These are phyloP conservation scores for Colistium nudipinnis DNA, from an alignment of 2,113 vertebrate species.

Conservation along the genomic window DNA sequence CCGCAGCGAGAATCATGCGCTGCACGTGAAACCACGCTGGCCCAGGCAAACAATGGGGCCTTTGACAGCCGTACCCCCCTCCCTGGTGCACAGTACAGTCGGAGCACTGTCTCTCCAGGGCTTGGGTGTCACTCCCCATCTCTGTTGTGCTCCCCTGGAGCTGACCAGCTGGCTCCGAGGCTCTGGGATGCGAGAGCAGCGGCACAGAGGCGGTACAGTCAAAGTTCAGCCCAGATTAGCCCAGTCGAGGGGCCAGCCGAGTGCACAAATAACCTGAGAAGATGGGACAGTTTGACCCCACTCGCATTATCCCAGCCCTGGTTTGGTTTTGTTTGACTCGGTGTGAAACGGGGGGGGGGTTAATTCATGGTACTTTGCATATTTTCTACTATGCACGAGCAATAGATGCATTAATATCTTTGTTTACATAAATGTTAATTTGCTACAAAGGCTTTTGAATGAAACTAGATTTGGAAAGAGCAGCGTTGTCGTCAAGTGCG, in stretches of 20 bases:
- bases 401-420: background rate
- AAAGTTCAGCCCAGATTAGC: conserved; percentile 64
- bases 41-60: conserved; percentile 77
- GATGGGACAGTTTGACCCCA: conserved; percentile 10
- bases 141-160: conserved; percentile 74
- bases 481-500: background rate
- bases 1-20: conserved; percentile 74
- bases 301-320: conserved; percentile 15
- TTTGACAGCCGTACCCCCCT: conserved; percentile 73
- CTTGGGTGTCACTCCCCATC: conserved; percentile 77
- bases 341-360: too few species aligned
- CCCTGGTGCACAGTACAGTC: conserved; percentile 70
- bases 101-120: conserved; percentile 77
- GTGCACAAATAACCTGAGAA: conserved; percentile 51
- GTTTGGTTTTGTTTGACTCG: conserved; percentile 3
- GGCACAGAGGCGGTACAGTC: conserved; percentile 70
- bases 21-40: conserved; percentile 76
- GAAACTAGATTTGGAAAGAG: background rate
- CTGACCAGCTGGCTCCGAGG: conserved; percentile 75
- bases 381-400: too few species aligned
- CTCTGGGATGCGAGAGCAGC: conserved; percentile 60
- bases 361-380: too few species aligned
- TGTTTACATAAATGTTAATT: background rate
- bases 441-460: background rate
- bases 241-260: conserved; percentile 40